Evolutionary conservation across 92 coral and sea anemone species (phyloP).

Genomic region (Epizoanthus scotinus): DNA sequence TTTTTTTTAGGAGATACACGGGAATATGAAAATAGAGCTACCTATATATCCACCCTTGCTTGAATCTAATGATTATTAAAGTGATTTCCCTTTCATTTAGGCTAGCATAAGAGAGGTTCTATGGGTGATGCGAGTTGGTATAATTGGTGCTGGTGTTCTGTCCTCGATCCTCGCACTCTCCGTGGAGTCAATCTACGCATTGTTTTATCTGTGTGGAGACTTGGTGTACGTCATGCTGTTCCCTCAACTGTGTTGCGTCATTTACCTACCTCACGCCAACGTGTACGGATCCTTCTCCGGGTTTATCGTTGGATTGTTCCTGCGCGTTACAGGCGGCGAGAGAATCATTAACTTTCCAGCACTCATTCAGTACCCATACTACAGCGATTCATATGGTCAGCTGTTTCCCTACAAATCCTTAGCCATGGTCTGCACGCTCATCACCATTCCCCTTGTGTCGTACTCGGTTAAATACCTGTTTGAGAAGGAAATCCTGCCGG

Average conservation of each 20-base stretch:
- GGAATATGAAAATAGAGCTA: too few relatives aligned
- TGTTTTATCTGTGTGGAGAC: conserved; percentile 79
- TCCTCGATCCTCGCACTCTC: conserved; percentile 81
- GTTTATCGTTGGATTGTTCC: conserved; percentile 61
- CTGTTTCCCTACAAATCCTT: conserved; percentile 38
- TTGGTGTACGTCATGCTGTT: conserved; percentile 81
- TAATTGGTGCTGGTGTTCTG: conserved; percentile 72
- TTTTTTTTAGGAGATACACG: too few relatives aligned
- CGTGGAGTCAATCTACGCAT: conserved; percentile 76
- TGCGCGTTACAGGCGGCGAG: conserved; percentile 87
- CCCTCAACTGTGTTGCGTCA: conserved; percentile 88
- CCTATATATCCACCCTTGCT: too few relatives aligned
- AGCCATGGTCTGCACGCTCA: conserved; percentile 24
- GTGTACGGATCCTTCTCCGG: conserved; percentile 78
- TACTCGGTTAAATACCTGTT: conserved; percentile 8
- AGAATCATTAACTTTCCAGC: conserved; percentile 61
- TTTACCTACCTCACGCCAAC: conserved; percentile 64
- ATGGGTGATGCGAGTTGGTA: conserved; percentile 85
- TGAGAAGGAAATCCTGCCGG: not conserved
- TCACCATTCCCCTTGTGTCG: conserved; percentile 14
- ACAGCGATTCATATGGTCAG: conserved; percentile 45
- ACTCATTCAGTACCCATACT: conserved; percentile 74
- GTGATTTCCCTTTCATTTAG: conserved; percentile 22
- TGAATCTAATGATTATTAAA: too few relatives aligned
- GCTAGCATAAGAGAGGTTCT: conserved; percentile 71